Base-by-base conservation (phyloP, 2,888 invertebrate genomes). In the Tuta absoluta region DNA sequence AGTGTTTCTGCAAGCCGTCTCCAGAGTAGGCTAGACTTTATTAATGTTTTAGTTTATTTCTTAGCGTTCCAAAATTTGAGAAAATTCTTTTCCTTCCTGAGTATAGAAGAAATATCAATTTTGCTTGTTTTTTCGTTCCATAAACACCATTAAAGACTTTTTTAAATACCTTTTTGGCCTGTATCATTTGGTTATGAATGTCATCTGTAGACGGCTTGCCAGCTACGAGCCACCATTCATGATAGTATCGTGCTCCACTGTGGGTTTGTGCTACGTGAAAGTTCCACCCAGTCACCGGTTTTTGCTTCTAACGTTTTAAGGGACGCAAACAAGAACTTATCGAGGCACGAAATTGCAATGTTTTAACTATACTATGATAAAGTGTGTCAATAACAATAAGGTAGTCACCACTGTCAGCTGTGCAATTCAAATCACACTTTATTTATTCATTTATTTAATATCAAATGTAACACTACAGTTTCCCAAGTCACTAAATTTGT, bases 91-190 rank as follows among this genome's bases (percentile, higher is more conserved):
- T 48, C 4, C 5, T 14, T n/a, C 14, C 17, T 14, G n/a, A 56
- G 57, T 19, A 23, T 19, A n/a, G 64, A 45, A 41, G 61, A 19
- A n/a, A 65, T 58, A 57, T 65, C 24, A 58, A n/a, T 23, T 24
- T 58, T 62, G 5, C 62, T 62, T 23, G 57, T 14, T 48, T 62
- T 17, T 45, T 61, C 24, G 41, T 64, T 61, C 2, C 51, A 24
- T n/a, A n/a, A 41, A 56, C 64, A 64, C 56, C 49, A 65, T 48
- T 58, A 62, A 7, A 65, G 12, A n/a, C n/a, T n/a, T n/a, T n/a
- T n/a, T n/a, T n/a, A n/a, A n/a, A n/a, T n/a, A n/a, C n/a, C n/a
- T 57, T 62, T 48, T 49, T 51, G 37, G 19, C 21, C 2, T 56
- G 24, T 12, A 23, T 14, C 64, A 64, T 64, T 5, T 61, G 12